Percentiles rank a stretch among this genome's conserved stretches.
Conservation (phyloP, 2,797 vertebrate species). For the Brotogeris chrysoptera region DNA sequence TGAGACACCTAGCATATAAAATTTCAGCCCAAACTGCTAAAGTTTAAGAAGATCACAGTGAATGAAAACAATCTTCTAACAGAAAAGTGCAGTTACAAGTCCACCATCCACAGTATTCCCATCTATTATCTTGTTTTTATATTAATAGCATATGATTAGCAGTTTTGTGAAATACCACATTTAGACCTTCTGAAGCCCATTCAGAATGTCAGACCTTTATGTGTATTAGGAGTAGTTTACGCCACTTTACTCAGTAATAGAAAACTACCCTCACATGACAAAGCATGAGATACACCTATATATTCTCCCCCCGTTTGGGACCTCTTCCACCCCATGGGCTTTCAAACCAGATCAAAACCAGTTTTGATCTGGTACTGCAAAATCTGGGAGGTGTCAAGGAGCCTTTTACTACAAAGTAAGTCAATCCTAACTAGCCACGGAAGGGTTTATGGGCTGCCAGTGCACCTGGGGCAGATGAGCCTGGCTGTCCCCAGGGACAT, state of each 20-base stretch:
- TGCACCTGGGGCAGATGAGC: fast-evolving
- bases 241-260: not conserved
- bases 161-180: not conserved
- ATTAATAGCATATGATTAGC: not conserved
- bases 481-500: fast-evolving
- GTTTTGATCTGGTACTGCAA: not conserved
- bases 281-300: not conserved
- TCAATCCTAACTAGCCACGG: fast-evolving
- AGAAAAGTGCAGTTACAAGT: not conserved
- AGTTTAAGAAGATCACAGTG: not conserved
- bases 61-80: not conserved
- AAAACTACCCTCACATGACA: not conserved
- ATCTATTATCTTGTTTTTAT: not conserved
- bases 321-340: not conserved
- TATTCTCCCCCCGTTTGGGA: not conserved
- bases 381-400: not conserved
- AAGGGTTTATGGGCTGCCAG: not conserved
- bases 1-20: not conserved
- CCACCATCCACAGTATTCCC: not conserved
- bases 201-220: not conserved
- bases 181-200: not conserved
- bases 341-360: not conserved
- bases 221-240: not conserved
- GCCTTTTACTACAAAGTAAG: not conserved
- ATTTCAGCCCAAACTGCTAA: not conserved